A percentile compares a stretch with the other conserved stretches of the same genome.
phyloP scores from a whole-genome alignment of 2,888 invertebrate species.

The Sphecodes monilicornis region DNA sequence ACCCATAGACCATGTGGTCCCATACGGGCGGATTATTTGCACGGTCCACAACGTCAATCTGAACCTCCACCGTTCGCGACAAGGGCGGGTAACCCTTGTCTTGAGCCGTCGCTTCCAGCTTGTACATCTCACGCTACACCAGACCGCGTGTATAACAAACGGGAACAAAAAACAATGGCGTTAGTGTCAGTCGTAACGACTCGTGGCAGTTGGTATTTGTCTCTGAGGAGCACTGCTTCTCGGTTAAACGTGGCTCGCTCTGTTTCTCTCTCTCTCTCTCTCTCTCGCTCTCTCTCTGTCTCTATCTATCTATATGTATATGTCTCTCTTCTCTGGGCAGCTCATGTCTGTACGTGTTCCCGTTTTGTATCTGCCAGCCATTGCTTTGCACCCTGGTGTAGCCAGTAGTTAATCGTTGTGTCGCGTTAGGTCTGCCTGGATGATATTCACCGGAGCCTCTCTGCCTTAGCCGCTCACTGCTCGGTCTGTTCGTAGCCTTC shows the following conservation, averaged over 20 bases:
- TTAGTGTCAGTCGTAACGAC: slow-evolving; percentile 69
- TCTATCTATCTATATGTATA: background rate
- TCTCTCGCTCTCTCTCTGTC: slow-evolving; percentile 3
- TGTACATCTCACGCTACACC: slow-evolving; percentile 97
- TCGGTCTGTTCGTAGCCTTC: slow-evolving; percentile 36
- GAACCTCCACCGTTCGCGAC: slow-evolving; percentile 98
- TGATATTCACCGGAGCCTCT: background rate
- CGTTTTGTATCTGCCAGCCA: slow-evolving; percentile 17
- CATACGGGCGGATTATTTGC: slow-evolving; percentile 99
- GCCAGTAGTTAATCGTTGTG: slow-evolving; percentile 32
- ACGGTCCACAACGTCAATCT: slow-evolving; percentile 99
- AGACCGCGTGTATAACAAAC: slow-evolving; percentile 85
- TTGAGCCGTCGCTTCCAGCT: slow-evolving; percentile 99
- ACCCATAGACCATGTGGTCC: slow-evolving; percentile 98
- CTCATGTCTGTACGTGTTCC: slow-evolving; percentile 8
- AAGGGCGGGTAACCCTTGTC: slow-evolving; percentile 98
- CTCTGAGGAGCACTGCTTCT: slow-evolving; percentile 28
- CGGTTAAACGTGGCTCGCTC: slow-evolving; percentile 13
- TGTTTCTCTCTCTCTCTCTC: background rate
- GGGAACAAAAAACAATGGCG: slow-evolving; percentile 86
- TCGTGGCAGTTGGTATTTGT: slow-evolving; percentile 57
- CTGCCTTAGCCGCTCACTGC: slow-evolving; percentile 46
- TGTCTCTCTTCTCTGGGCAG: slow-evolving; percentile 9
- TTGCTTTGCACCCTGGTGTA: slow-evolving; percentile 49
- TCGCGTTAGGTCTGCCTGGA: slow-evolving; percentile 23